Base-by-base conservation (phyloP, 2,888 invertebrate genomes). In the Heliconius sara region DNA sequence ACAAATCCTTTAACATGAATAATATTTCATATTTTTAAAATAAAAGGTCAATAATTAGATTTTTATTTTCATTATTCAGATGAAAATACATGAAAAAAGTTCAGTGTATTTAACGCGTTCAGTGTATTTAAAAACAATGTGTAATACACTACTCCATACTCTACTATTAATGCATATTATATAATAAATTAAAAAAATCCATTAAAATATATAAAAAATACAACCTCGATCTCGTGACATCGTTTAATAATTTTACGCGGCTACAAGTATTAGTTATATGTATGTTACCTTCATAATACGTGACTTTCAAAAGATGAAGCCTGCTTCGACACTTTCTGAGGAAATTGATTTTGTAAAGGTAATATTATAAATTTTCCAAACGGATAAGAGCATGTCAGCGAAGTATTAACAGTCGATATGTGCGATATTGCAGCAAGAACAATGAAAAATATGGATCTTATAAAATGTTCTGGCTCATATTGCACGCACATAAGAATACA, bases 291-390 rank as follows among this genome's bases (percentile, higher is more conserved):
- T 84, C 88, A 89, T 92, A 91, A 90, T 90, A 93, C 93, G 93
- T 93, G 93, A 92, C 92, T 92, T 91, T 92, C 90, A 68, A 43
- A 16, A 60, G 75, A 75, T 68, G 79, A 68, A 70, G 84, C 85
- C 85, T 85, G 85, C 87, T 91, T 89, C 91, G 89, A 89, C 89
- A 89, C 86, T 91, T 89, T 91, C 91, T 87, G 84, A 82, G 89
- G 88, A 93, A 93, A 93, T 93, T 92, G 92, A 92, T 92, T 92
- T 92, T 89, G 87, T 86, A 87, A 88, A 87, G 87, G 87, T 92
- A 91, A 93, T 92, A 91, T 92, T 92, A 90, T 90, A 92, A 90
- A 92, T 91, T 92, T 91, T 89, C 88, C 86, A 87, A 87, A 84
- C 86, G 84, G 84, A 86, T 86, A 86, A 83, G 84, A 88, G 85